These are phyloP conservation scores for Oceanites oceanicus DNA, from an alignment of 2,113 vertebrate genomes.

Conservation along the genomic window DNA sequence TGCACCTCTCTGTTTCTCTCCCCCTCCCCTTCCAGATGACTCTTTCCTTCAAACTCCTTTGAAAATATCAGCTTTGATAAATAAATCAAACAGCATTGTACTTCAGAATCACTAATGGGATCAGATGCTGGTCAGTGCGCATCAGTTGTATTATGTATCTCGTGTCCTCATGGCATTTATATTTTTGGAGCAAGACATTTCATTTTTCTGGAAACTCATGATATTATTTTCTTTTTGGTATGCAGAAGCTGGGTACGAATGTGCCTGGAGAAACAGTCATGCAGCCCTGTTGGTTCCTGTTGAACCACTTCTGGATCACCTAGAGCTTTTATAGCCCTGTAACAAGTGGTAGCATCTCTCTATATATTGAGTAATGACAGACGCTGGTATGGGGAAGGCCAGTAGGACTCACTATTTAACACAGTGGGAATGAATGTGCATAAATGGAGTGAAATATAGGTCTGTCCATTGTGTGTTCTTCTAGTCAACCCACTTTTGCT, in stretches of 20 bases:
- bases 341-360: not conserved
- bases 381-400: not conserved
- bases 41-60: not conserved
- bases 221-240: not conserved
- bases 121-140: not conserved
- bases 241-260: not conserved
- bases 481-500: not conserved
- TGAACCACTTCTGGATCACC: not conserved
- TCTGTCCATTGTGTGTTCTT: not conserved
- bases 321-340: not conserved
- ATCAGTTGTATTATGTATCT: not conserved
- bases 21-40: not conserved
- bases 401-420: not conserved
- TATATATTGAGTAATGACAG: fast-evolving
- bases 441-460: not conserved
- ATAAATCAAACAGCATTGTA: not conserved
- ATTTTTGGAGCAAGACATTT: not conserved
- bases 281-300: not conserved
- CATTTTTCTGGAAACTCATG: not conserved
- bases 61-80: conserved; percentile 20
- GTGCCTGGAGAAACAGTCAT: not conserved
- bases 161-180: not conserved
- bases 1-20: not conserved
- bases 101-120: not conserved
- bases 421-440: not conserved